Evolutionary conservation across 2,113 vertebrate species (phyloP), one percentile per base, ranked within the genome.

Genomic region (Danionella cerebrum): DNA sequence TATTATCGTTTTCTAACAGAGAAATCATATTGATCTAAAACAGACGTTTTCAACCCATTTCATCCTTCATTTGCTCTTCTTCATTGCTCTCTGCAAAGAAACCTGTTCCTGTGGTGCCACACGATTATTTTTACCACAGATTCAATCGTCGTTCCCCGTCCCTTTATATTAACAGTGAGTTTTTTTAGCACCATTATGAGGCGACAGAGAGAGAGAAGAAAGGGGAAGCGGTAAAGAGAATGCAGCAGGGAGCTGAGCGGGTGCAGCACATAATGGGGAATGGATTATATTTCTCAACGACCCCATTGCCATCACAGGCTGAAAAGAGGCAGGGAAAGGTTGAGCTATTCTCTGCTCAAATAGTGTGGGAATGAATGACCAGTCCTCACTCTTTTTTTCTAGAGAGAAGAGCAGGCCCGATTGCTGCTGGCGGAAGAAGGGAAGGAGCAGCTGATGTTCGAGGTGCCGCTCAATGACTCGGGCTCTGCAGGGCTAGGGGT

Each of bases 401-500:
- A 88, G 86, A 87, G 82, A 70, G 84, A 84, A 1, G 86, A 87
- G 39, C 8, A 78, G 38, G 48, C 77, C 11, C 74, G 69, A 3
- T 69, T 62, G 0, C 52, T 74, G 1, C 82, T 89, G 52, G 82
- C 82, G 7, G 85, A 89, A 27, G 94, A 89, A 36, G 88, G 87
- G 7, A 93, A 92, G 14, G 94, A 95, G 65, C 93, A 95, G 52
- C 90, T 98, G 71, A 94, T 90, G 75, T 94, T 96, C 18, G 94
- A 98, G 85, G 90, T 98, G 41, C 92, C 96, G 13, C 88, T 98
- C 65, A 98, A 95, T 51, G 96, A 98, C 75, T 93, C 90, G 0
- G 96, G 96, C 29, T 97, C 96, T 13, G 96, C 96, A 39, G 95
- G 96, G 39, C 90, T 98, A 16, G 96, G 96, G 4, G 80, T 98